Evolutionary conservation across 2,113 vertebrate species (phyloP), one percentile per base, ranked within the genome.

Genomic region (Labeo catla): DNA sequence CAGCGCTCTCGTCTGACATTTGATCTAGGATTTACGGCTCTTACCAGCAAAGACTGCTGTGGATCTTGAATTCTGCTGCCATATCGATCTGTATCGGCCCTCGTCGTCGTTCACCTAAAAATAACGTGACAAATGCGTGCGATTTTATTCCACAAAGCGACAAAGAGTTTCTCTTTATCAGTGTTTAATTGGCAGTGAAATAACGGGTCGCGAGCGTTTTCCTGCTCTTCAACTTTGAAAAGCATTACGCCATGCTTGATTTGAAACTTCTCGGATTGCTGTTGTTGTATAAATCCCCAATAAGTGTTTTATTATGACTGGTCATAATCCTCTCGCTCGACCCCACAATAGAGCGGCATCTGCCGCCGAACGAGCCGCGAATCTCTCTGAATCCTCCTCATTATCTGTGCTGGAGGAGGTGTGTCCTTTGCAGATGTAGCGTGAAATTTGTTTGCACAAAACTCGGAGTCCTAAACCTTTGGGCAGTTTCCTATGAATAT

Each of bases 401-500:
- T 89, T 87, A 87, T 89, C 83, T 86, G 76, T 70, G 45, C 86
- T 79, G 61, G 78, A 85, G 86, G 88, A 86, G 84, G 88, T 81
- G 86, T 86, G 76, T 74, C 88, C 84, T 80, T 73, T 77, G 80
- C 88, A 87, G 86, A 89, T 87, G 84, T 87, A 89, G 66, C 86
- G 82, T 89, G 88, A 89, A 89, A 87, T 87, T 83, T 85, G 83
- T 85, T 89, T 87, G 83, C 81, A 84, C 68, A 73, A 73, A 82
- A 84, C 86, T 85, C 59, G n/a, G 50, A 57, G 54, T 43, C 47
- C 80, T 84, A 87, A 89, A 89, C 72, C 86, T 89, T 89, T 89
- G 88, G 88, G 88, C 84, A 89, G 84, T 86, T 89, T 76, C 59
- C 49, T 59, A 81, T 89, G 86, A 87, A 89, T 89, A 89, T 86